Evolutionary conservation across 2,888 invertebrate species (phyloP).

Genomic region (Macrosoma leucophasiata): DNA sequence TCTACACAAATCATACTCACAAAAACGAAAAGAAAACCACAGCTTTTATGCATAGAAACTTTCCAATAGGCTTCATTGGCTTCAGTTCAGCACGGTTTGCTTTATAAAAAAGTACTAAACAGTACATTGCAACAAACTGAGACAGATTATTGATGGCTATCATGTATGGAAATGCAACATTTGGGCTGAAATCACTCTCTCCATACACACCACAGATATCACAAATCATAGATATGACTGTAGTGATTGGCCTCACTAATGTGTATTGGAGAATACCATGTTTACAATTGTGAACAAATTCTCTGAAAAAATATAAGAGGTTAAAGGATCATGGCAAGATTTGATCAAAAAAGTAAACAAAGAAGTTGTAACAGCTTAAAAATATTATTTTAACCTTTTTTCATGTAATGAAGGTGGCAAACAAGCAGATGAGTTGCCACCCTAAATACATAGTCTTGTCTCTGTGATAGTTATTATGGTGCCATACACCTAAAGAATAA

Average conservation of each 20-base stretch:
- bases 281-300: slow-evolving; percentile 95
- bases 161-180: slow-evolving; percentile 93
- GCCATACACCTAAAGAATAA: no score
- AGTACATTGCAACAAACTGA: slow-evolving; percentile 97
- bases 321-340: no score
- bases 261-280: slow-evolving; percentile 98
- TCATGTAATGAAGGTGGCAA: no score
- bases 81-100: slow-evolving; percentile 90
- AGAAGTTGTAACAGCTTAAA: no score
- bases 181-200: slow-evolving; percentile 91
- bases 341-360: no score
- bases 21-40: slow-evolving; percentile 99
- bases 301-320: slow-evolving; percentile 78
- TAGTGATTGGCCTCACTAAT: slow-evolving; percentile 91
- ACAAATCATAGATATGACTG: slow-evolving; percentile 92
- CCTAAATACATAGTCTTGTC: no score
- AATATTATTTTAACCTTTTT: no score
- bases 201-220: slow-evolving; percentile 90
- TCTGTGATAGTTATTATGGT: no score
- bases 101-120: slow-evolving; percentile 93
- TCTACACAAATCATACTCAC: slow-evolving; percentile 82
- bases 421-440: no score
- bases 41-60: slow-evolving; percentile 97
- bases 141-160: slow-evolving; percentile 93
- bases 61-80: slow-evolving; percentile 95